Conservation (phyloP, 2,113 vertebrate genomes). For the Pelecanus crispus region DNA sequence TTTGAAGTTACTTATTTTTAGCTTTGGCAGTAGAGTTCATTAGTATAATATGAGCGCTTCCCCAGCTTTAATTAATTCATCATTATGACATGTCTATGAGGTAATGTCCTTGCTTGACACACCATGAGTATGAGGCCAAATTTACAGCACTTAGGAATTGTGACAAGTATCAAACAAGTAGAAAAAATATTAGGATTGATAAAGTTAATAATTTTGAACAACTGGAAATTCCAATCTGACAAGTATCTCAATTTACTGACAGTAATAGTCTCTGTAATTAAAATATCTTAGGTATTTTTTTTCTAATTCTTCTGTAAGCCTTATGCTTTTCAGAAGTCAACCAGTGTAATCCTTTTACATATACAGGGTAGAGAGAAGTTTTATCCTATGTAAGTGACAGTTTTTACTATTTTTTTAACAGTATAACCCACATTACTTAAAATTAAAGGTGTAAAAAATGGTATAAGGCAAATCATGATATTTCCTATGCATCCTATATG, state of each 20-base stretch:
- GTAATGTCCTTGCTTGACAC: not conserved
- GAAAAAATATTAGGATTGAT: not conserved
- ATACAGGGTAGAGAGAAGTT: not conserved
- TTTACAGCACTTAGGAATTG: not conserved
- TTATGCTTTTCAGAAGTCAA: not conserved
- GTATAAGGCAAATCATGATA: not conserved
- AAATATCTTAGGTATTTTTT: not conserved
- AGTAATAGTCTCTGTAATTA: not conserved
- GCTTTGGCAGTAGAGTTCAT: not conserved
- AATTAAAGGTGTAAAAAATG: not conserved
- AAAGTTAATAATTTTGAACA: not conserved
- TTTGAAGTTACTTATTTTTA: conserved; percentile 34
- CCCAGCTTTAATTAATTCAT: conserved; percentile 2
- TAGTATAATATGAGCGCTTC: not conserved
- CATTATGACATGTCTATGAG: not conserved
- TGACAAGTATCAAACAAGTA: not conserved
- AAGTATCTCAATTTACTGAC: not conserved
- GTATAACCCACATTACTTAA: not conserved
- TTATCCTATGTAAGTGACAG: not conserved
- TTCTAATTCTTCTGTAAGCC: not conserved
- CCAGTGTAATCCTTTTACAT: not conserved
- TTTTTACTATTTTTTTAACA: not conserved
- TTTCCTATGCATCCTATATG: not conserved
- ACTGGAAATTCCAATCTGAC: not conserved
- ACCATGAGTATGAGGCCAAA: not conserved